Conservation (phyloP, 2,113 vertebrate species). For the Actenoides lindsayi region DNA sequence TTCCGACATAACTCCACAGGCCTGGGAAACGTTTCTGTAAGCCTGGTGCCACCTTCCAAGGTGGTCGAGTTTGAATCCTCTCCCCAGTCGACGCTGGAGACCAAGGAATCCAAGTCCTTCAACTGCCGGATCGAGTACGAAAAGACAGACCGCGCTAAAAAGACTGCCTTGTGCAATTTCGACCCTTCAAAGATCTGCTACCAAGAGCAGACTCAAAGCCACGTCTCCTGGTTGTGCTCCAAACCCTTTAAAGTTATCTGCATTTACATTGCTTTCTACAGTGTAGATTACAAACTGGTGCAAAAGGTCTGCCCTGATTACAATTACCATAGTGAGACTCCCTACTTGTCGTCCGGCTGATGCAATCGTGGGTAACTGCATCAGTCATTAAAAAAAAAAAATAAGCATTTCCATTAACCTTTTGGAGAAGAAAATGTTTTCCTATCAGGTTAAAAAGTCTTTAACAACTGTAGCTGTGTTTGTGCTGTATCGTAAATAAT, state of each 20-base stretch:
- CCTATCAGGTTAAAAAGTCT: slow-evolving; percentile 61
- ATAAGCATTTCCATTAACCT: slow-evolving; percentile 55
- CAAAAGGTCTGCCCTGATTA: slow-evolving; percentile 99
- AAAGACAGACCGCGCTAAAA: slow-evolving; percentile 98
- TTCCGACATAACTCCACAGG: slow-evolving; percentile 99
- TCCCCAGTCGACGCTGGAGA: slow-evolving; percentile 92
- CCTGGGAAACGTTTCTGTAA: slow-evolving; percentile 95
- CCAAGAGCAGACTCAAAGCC: slow-evolving; percentile 98
- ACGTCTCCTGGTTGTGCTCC: slow-evolving; percentile 98
- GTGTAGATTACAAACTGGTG: slow-evolving; percentile 99
- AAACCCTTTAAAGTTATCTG: slow-evolving; percentile 99
- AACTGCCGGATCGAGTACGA: slow-evolving; percentile 99
- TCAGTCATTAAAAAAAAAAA: background rate
- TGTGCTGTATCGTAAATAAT: slow-evolving; percentile 64
- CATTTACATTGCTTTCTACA: slow-evolving; percentile 99
- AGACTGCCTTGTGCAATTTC: slow-evolving; percentile 92
- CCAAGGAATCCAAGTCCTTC: slow-evolving; percentile 98
- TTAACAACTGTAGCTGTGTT: slow-evolving; percentile 54
- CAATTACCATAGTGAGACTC: slow-evolving; percentile 98
- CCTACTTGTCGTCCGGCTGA: slow-evolving; percentile 96
- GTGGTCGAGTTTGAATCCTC: slow-evolving; percentile 95
- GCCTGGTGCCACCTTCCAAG: slow-evolving; percentile 96
- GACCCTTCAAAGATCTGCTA: slow-evolving; percentile 96
- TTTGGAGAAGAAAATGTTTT: slow-evolving; percentile 60
- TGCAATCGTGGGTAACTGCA: background rate